phyloP scores from a whole-genome alignment of 2,797 vertebrate species.

The Syngnathus acus region DNA sequence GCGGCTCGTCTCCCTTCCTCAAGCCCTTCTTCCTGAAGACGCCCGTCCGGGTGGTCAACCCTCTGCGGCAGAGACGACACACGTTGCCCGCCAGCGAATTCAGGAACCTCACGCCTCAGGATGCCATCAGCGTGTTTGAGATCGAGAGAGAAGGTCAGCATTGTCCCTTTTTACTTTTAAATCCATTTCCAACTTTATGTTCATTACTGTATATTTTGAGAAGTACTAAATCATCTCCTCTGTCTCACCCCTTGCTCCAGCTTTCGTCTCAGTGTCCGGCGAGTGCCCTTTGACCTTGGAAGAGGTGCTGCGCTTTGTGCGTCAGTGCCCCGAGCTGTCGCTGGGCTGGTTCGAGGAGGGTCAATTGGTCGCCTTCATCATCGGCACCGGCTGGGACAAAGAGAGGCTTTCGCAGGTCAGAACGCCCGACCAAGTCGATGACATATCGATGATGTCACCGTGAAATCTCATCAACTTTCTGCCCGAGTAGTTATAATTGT shows the following conservation, averaged over 20 bases:
- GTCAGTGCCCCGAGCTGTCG: constrained; percentile 72
- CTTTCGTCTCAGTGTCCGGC: constrained; percentile 74
- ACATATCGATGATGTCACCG: not conserved
- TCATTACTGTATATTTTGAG: too few species aligned
- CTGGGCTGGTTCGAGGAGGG: constrained; percentile 78
- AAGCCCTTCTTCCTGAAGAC: constrained; percentile 69
- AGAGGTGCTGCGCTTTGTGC: constrained; percentile 71
- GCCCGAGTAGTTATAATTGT: not conserved
- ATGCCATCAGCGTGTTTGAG: constrained; percentile 77
- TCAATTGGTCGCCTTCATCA: constrained; percentile 74
- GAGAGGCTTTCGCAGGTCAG: constrained; percentile 69
- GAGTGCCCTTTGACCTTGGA: constrained; percentile 73
- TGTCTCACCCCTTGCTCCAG: constrained; percentile 27
- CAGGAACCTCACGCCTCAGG: constrained; percentile 71
- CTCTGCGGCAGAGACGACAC: constrained; percentile 64
- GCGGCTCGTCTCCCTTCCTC: constrained; percentile 60
- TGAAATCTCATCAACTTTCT: not conserved
- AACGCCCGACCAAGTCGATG: not conserved
- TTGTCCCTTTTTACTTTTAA: too few species aligned
- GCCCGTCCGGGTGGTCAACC: constrained; percentile 37
- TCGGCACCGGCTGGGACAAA: constrained; percentile 74
- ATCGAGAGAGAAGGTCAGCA: constrained; percentile 73
- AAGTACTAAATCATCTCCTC: too few species aligned
- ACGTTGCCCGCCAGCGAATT: constrained; percentile 77
- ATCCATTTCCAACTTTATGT: too few species aligned